Evolutionary conservation across 1,140 invertebrate genomes (phyloP), one percentile per base, ranked within the genome.

Genomic region (Drosophila tristis): DNA sequence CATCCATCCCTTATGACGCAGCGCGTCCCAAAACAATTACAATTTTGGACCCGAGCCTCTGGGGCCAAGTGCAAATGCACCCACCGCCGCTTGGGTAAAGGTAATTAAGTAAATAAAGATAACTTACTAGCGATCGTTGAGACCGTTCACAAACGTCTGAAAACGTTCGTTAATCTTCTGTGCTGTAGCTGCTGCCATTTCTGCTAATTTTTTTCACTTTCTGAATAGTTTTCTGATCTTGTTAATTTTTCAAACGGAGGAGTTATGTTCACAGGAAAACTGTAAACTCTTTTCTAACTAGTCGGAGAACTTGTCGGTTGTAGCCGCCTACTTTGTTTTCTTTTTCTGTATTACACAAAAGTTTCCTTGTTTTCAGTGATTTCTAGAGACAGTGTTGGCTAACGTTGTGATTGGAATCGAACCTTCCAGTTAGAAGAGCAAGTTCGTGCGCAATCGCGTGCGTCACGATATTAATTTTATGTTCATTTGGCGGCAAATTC

Each of bases 71-170:
- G 35, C 35, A 39, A 4, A 4, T 13, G 31, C 35, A 13, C 35
- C 11, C 35, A 13, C 11, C 5, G 4, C 35, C 6, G 42, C 51
- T 29, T n/a, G 25, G 11, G 20, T 48, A 8, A n/a, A n/a, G 9
- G 20, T 11, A 11, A 39, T 39, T 39, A 39, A 11, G 5, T 39
- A 39, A 13, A 39, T 39, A 39, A 1, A 29, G 26, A 29, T 29
- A 29, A 74, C 90, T 91, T 43, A 91, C 90, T 91, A 91, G 42
- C 90, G 76, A 25, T 91, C 67, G 39, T 74, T 47, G 8, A 91
- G 57, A n/a, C 90, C 90, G 35, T 72, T 61, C 16, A 86, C 49
- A 44, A 91, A 86, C 7, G 56, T 66, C 31, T 91, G 66, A 42
- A 90, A 74, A 50, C 84, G 80, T 15, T 91, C 78, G 8, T 80